phyloP scores from a whole-genome alignment of 2,113 vertebrate species.

The Puma concolor region DNA sequence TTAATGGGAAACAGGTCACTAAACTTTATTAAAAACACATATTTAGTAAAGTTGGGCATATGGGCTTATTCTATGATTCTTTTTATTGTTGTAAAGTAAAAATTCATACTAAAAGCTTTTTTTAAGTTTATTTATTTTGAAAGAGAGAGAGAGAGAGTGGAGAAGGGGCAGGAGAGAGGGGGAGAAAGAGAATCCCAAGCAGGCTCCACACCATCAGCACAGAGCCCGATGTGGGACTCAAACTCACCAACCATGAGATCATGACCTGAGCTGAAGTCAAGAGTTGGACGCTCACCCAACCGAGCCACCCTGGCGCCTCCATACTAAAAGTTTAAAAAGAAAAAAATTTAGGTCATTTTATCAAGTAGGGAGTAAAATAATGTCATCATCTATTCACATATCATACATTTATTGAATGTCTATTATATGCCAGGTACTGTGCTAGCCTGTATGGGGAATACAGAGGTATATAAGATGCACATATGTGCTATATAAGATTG shows the following conservation, averaged over 20 bases:
- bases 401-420: neutral
- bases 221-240: too few species aligned
- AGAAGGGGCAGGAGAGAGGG: too few species aligned
- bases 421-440: neutral
- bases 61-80: neutral
- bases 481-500: neutral
- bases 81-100: neutral
- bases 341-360: neutral
- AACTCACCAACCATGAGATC: too few species aligned
- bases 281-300: too few species aligned
- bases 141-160: too few species aligned
- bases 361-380: neutral
- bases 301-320: too few species aligned
- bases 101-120: neutral
- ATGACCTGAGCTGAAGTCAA: too few species aligned
- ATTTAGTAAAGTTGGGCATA: neutral
- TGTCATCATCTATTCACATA: neutral
- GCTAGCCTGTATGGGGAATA: neutral
- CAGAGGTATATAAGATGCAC: neutral
- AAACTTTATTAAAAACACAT: constrained; percentile 24
- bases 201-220: too few species aligned
- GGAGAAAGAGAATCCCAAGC: too few species aligned
- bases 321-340: neutral
- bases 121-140: too few species aligned
- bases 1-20: neutral